phyloP scores from a whole-genome alignment of 2,797 vertebrate species.

The Margarornis squamiger region DNA sequence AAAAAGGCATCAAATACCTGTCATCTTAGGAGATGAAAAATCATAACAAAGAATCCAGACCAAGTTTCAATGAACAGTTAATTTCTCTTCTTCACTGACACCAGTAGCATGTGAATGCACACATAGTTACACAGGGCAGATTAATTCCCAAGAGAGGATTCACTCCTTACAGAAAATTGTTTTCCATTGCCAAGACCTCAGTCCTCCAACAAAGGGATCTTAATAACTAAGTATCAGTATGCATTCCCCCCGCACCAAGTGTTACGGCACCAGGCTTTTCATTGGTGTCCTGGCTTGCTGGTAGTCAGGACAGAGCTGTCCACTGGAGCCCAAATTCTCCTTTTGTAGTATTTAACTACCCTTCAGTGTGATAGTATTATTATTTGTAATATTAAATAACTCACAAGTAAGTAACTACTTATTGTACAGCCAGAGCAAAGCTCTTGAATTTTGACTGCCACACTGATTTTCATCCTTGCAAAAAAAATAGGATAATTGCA shows the following conservation, averaged over 20 bases:
- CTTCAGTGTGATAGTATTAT: not conserved
- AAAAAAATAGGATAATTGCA: not conserved
- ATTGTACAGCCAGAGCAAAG: not conserved
- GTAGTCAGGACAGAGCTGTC: not conserved
- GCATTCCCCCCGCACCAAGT: not conserved
- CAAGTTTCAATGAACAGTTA: not conserved
- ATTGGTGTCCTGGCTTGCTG: not conserved
- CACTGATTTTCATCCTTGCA: not conserved
- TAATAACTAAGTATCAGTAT: not conserved
- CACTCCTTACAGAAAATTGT: not conserved
- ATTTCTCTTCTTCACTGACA: not conserved
- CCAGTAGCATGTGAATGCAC: not conserved
- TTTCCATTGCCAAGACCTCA: not conserved
- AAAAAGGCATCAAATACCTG: not conserved
- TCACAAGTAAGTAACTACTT: not conserved
- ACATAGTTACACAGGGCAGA: not conserved
- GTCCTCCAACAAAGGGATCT: not conserved
- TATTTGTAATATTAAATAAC: not conserved
- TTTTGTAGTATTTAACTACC: not conserved
- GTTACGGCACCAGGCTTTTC: not conserved
- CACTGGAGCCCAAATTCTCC: not conserved
- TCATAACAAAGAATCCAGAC: not conserved
- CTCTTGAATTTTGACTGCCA: not conserved
- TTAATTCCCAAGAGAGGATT: not conserved
- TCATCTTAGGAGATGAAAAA: not conserved